Conservation (phyloP, 2,797 vertebrate species). For the Ctenosaura bakeri region DNA sequence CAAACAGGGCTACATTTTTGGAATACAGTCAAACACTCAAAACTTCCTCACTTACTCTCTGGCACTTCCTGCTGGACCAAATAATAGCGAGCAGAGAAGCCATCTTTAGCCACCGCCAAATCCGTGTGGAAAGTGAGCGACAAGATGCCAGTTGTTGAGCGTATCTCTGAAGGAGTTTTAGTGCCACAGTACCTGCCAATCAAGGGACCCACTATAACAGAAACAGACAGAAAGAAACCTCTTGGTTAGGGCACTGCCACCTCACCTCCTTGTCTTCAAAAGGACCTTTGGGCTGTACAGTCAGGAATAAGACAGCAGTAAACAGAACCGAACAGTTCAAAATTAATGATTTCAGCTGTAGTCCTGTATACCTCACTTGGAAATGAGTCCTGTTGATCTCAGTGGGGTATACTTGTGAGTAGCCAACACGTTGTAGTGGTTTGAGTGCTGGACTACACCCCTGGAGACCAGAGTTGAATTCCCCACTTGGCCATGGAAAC, state of each 20-base stretch:
- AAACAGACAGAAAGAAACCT: conserved; percentile 52
- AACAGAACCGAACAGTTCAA: accelerated
- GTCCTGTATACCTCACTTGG: neutral
- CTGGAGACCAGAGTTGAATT: too few relatives aligned
- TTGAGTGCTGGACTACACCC: too few relatives aligned
- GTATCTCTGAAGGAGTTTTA: conserved; percentile 93
- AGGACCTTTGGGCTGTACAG: neutral
- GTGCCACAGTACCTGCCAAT: conserved; percentile 97
- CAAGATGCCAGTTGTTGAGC: conserved; percentile 92
- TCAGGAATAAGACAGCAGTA: neutral
- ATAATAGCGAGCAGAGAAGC: conserved; percentile 93
- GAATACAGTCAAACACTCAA: neutral
- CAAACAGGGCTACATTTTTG: neutral
- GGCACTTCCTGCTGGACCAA: conserved; percentile 90
- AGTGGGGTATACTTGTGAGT: neutral
- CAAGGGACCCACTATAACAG: conserved; percentile 91
- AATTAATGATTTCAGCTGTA: conserved; percentile 3
- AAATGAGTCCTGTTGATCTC: neutral
- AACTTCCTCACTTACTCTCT: conserved; percentile 87
- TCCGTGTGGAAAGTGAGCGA: conserved; percentile 97
- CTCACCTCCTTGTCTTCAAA: neutral
- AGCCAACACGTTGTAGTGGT: too few relatives aligned
- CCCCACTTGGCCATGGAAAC: too few relatives aligned
- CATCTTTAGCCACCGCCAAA: conserved; percentile 97
- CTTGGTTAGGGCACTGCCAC: neutral